A percentile compares a stretch with the other conserved stretches of the same genome.
These are phyloP conservation scores for Agrotis exclamationis DNA, from an alignment of 2,888 invertebrate species.

Conservation along the genomic window DNA sequence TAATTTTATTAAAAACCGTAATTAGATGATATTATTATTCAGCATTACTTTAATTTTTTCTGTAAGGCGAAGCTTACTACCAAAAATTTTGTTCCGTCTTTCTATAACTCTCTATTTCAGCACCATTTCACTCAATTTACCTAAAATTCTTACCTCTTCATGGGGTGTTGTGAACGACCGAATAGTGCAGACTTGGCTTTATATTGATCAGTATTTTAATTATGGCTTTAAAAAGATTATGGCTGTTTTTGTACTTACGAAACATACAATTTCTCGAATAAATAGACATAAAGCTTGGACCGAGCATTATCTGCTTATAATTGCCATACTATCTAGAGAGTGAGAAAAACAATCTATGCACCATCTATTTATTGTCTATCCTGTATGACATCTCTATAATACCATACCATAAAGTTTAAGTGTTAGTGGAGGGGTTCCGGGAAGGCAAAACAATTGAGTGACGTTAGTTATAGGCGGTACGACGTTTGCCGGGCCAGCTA, in stretches of 20 bases:
- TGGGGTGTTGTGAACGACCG: slow-evolving; percentile 56
- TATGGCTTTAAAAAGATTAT: slow-evolving; percentile 44
- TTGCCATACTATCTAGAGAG: too few relatives aligned
- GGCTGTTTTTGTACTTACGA: slow-evolving; percentile 61
- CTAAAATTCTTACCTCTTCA: slow-evolving; percentile 44
- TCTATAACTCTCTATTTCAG: slow-evolving; percentile 60
- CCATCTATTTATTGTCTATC: too few relatives aligned
- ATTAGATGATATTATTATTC: slow-evolving; percentile 32
- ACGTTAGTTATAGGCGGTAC: too few relatives aligned
- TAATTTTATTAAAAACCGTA: slow-evolving; percentile 18
- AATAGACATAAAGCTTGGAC: too few relatives aligned
- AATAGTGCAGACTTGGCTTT: slow-evolving; percentile 60
- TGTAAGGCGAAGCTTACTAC: slow-evolving; percentile 61
- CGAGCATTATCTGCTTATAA: too few relatives aligned
- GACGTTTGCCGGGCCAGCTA: too few relatives aligned
- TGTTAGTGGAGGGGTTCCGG: too few relatives aligned
- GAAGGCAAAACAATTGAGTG: too few relatives aligned
- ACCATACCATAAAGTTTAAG: too few relatives aligned
- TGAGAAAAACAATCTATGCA: too few relatives aligned
- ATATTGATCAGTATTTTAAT: slow-evolving; percentile 12
- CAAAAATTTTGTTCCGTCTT: slow-evolving; percentile 40
- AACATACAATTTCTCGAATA: slow-evolving; percentile 7
- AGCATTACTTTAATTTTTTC: slow-evolving; percentile 29
- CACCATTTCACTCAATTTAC: slow-evolving; percentile 65
- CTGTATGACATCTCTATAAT: too few relatives aligned